Evolutionary conservation across 1,140 invertebrate species (phyloP).

Genomic region (Acyrthosiphon pisum): DNA sequence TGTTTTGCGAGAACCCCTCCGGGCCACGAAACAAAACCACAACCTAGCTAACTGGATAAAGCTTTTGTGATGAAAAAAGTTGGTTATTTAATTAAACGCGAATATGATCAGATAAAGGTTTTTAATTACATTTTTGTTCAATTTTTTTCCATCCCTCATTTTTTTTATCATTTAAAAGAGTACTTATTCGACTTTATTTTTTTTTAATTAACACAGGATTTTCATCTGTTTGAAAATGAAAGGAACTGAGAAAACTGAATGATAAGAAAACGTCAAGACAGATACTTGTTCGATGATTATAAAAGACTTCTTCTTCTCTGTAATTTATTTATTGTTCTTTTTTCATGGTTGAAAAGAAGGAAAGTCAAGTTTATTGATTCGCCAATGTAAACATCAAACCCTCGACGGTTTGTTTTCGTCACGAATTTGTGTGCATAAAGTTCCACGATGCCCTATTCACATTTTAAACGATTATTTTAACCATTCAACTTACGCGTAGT

Average conservation of each 20-base stretch:
- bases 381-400: slow-evolving; percentile 28
- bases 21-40: slow-evolving; percentile 32
- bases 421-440: slow-evolving; percentile 20
- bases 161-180: slow-evolving; percentile 40
- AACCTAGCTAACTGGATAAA: slow-evolving; percentile 23
- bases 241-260: background rate
- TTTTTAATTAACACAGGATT: slow-evolving; percentile 49
- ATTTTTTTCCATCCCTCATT: background rate
- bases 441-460: background rate
- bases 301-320: slow-evolving; percentile 2
- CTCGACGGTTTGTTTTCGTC: slow-evolving; percentile 21
- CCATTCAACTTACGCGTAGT: background rate
- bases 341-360: background rate
- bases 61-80: slow-evolving; percentile 4
- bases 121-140: slow-evolving; percentile 53
- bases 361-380: slow-evolving; percentile 45
- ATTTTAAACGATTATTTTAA: slow-evolving; percentile 35
- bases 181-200: background rate
- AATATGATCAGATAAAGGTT: slow-evolving; percentile 48
- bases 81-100: slow-evolving; percentile 27
- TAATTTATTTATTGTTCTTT: slow-evolving; percentile 49
- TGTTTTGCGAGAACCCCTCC: slow-evolving; percentile 24
- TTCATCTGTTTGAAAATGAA: background rate
- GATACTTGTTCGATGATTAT: slow-evolving; percentile 17
- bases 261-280: background rate